Conservation (phyloP, 2,797 vertebrate species). For the Enteromius unitaeniatus region DNA sequence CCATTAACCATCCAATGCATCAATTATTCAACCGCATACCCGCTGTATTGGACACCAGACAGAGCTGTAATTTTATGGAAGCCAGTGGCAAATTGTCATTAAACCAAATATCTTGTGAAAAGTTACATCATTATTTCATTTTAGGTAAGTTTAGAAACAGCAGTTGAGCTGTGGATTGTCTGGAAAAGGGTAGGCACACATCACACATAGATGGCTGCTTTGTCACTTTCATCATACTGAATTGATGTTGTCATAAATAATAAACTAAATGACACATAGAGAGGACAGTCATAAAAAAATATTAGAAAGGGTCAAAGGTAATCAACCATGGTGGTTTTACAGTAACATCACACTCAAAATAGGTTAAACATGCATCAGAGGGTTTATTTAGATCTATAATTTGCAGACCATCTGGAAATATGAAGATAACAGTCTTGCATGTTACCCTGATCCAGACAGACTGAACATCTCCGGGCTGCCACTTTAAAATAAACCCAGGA, state of each 20-base stretch:
- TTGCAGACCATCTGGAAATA: background rate
- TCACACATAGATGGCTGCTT: background rate
- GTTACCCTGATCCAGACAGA: background rate
- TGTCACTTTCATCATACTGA: background rate
- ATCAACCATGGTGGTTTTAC: background rate
- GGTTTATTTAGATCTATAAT: background rate
- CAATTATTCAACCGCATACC: background rate
- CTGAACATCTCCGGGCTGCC: background rate
- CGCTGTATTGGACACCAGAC: background rate
- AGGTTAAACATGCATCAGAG: background rate
- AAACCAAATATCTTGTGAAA: background rate
- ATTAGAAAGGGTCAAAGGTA: background rate
- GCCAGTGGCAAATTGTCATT: background rate
- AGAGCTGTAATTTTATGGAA: background rate
- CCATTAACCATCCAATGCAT: background rate
- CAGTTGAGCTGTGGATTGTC: background rate
- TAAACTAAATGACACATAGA: background rate
- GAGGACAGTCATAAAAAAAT: no score
- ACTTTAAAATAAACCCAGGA: constrained; percentile 6
- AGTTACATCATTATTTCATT: background rate
- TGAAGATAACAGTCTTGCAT: background rate
- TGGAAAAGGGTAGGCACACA: background rate
- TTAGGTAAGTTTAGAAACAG: background rate
- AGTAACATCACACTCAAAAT: background rate
- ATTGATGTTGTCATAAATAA: background rate